phyloP scores from a whole-genome alignment of 2,888 invertebrate genomes.

The Cryptus armator region DNA sequence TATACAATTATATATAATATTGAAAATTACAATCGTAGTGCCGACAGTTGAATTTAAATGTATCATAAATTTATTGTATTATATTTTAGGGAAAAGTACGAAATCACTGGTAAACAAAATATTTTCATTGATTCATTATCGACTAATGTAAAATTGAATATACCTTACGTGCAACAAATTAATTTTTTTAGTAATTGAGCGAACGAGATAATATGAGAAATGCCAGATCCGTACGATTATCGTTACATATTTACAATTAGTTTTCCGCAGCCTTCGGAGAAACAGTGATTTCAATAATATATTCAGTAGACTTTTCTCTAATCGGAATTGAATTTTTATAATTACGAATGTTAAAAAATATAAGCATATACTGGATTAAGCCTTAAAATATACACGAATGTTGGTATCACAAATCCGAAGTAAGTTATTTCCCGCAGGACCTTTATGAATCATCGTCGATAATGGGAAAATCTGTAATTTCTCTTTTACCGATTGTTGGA shows the following conservation, averaged over 20 bases:
- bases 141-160: neutral
- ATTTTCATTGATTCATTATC: slow-evolving; percentile 28
- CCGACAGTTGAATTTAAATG: slow-evolving; percentile 19
- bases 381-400: slow-evolving; percentile 53
- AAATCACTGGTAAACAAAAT: slow-evolving; percentile 3
- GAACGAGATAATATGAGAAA: neutral
- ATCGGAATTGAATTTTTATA: slow-evolving; percentile 58
- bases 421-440: neutral
- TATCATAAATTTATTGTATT: slow-evolving; percentile 16
- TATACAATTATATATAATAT: slow-evolving; percentile 41
- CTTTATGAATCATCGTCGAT: neutral
- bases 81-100: slow-evolving; percentile 47
- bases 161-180: slow-evolving; percentile 14
- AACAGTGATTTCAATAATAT: slow-evolving; percentile 7
- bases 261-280: neutral
- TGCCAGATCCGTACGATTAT: no score
- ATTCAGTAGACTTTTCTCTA: slow-evolving; percentile 27
- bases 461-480: neutral
- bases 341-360: slow-evolving; percentile 49
- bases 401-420: slow-evolving; percentile 15
- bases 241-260: neutral
- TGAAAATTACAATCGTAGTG: slow-evolving; percentile 19
- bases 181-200: slow-evolving; percentile 17
- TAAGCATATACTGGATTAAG: slow-evolving; percentile 46
- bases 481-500: neutral